phyloP scores from a whole-genome alignment of 2,113 vertebrate species.

The Galbula dea region DNA sequence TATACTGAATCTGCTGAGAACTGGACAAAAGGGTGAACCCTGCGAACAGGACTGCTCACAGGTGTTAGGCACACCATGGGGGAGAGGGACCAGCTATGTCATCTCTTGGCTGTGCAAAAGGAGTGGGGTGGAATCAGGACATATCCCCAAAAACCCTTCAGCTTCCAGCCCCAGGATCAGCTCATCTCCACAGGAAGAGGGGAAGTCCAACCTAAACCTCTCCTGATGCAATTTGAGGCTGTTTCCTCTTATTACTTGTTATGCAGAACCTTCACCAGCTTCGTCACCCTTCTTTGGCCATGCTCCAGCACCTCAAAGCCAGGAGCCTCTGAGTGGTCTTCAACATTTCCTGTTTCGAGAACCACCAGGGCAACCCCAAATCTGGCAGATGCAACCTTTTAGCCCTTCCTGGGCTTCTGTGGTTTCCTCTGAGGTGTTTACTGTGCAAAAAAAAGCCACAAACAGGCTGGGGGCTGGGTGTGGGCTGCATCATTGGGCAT shows the following conservation, averaged over 20 bases:
- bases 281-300: too few relatives aligned
- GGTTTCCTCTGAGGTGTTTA: neutral
- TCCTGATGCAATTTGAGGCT: neutral
- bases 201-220: neutral
- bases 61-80: neutral
- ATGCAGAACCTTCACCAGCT: too few relatives aligned
- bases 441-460: neutral
- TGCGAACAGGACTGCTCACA: neutral
- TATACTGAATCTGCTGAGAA: neutral
- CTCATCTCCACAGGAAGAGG: neutral
- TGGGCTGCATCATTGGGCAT: neutral
- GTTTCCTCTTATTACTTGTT: neutral
- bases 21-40: neutral
- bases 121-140: neutral
- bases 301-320: neutral
- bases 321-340: neutral
- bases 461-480: accelerated
- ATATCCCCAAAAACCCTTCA: neutral
- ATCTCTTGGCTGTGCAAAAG: neutral
- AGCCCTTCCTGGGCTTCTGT: neutral
- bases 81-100: neutral
- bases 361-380: neutral
- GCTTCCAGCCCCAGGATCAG: neutral
- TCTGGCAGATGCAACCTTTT: neutral
- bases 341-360: neutral